These are phyloP conservation scores for Diadema setosum DNA, from an alignment of 35 echinoderm and acorn worm genomes.

Conservation along the genomic window DNA sequence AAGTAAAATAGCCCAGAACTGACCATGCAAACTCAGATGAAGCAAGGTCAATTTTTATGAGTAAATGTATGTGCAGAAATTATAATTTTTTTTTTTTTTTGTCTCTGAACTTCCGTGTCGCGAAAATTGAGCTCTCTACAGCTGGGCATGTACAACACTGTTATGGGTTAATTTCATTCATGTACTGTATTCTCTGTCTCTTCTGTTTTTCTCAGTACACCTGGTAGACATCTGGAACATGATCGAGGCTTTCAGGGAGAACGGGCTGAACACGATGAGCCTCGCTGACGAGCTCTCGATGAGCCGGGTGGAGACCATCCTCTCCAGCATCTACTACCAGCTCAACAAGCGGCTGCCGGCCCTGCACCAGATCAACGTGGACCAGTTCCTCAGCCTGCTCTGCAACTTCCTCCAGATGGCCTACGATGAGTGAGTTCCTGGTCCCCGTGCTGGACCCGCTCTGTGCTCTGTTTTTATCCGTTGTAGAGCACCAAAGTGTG, in stretches of 20 bases:
- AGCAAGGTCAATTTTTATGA: no score
- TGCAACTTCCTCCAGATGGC: conserved; percentile 85
- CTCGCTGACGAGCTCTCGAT: conserved; percentile 65
- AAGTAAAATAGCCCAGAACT: no score
- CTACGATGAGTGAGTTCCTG: conserved; percentile 96
- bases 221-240: conserved; percentile 99
- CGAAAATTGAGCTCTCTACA: no score
- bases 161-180: no score
- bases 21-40: no score
- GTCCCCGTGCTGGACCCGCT: no score
- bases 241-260: conserved; percentile 95
- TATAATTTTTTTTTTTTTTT: no score
- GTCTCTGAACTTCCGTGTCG: no score
- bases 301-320: conserved; percentile 60
- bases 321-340: conserved; percentile 97
- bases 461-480: no score
- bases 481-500: no score
- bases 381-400: conserved; percentile 66
- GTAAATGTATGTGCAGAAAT: no score
- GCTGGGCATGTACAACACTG: no score
- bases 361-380: conserved; percentile 96
- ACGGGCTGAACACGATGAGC: conserved; percentile 91
- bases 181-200: neutral
- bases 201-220: conserved; percentile 64
- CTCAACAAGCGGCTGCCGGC: conserved; percentile 95